Evolutionary conservation across 2,113 vertebrate species (phyloP).

Genomic region (Menidia beryllina): DNA sequence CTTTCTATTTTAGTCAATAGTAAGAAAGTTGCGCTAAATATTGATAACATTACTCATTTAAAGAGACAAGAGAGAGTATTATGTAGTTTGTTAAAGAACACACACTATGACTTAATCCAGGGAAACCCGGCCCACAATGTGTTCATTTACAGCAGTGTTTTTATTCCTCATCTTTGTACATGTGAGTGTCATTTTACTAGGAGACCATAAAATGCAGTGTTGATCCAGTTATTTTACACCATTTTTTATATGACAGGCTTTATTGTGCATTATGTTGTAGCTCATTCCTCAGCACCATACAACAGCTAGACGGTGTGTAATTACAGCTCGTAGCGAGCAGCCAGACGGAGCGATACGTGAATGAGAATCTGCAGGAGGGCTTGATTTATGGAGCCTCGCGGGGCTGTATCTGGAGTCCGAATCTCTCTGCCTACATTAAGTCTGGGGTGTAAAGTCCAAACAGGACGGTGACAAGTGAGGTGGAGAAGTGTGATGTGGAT

Average conservation of each 20-base stretch:
- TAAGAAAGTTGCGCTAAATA: too few relatives aligned
- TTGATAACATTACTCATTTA: too few relatives aligned
- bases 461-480: slow-evolving; percentile 50
- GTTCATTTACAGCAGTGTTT: slow-evolving; percentile 31
- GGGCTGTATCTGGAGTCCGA: slow-evolving; percentile 86
- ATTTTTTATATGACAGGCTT: slow-evolving; percentile 95
- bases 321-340: slow-evolving; percentile 93
- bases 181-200: slow-evolving; percentile 70
- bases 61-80: too few relatives aligned
- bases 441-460: slow-evolving; percentile 74
- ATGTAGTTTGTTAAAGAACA: not conserved
- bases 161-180: slow-evolving; percentile 56
- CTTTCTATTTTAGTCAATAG: too few relatives aligned
- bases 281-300: slow-evolving; percentile 89
- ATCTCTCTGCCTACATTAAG: slow-evolving; percentile 89
- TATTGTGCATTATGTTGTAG: slow-evolving; percentile 94
- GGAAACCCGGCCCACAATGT: slow-evolving; percentile 41
- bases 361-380: slow-evolving; percentile 88
- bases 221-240: slow-evolving; percentile 90
- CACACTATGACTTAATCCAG: not conserved
- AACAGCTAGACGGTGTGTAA: slow-evolving; percentile 89
- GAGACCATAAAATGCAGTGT: slow-evolving; percentile 63
- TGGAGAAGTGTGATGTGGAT: slow-evolving; percentile 46
- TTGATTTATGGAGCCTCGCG: slow-evolving; percentile 91
- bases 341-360: slow-evolving; percentile 88